These are phyloP conservation scores for Polymixis flavicincta DNA, from an alignment of 2,888 invertebrate genomes.

Conservation along the genomic window DNA sequence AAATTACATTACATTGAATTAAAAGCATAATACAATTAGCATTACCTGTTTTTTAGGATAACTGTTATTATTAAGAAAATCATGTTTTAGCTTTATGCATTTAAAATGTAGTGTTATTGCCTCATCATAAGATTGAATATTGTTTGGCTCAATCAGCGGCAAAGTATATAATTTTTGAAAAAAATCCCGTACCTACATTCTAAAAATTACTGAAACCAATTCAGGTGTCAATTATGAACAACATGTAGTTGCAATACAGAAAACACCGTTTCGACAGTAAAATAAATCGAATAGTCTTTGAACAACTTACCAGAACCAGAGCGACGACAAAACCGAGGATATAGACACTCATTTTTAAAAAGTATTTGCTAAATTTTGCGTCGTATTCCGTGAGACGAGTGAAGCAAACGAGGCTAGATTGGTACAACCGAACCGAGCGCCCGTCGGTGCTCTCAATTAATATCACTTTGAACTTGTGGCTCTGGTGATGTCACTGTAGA, in stretches of 20 bases:
- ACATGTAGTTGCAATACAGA: background rate
- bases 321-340: slow-evolving; percentile 84
- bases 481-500: slow-evolving; percentile 86
- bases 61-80: too few species aligned
- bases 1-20: too few species aligned
- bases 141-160: too few species aligned
- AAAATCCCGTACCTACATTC: too few species aligned
- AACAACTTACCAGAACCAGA: slow-evolving; percentile 82
- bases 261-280: background rate
- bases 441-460: slow-evolving; percentile 84
- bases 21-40: too few species aligned
- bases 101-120: too few species aligned
- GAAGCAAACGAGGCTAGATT: slow-evolving; percentile 80
- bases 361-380: slow-evolving; percentile 59
- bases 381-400: slow-evolving; percentile 75
- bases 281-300: background rate
- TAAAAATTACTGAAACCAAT: too few species aligned
- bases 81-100: too few species aligned
- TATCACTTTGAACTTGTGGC: slow-evolving; percentile 78
- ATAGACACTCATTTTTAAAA: slow-evolving; percentile 78
- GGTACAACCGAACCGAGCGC: slow-evolving; percentile 77
- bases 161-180: too few species aligned
- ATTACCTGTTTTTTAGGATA: too few species aligned
- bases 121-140: too few species aligned
- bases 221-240: too few species aligned